Percentiles rank a stretch among this genome's conserved stretches.
Evolutionary conservation across 37 sponge, comb jelly and placozoan species (phyloP).

Genomic region (Diacarnus erythraeanus): DNA sequence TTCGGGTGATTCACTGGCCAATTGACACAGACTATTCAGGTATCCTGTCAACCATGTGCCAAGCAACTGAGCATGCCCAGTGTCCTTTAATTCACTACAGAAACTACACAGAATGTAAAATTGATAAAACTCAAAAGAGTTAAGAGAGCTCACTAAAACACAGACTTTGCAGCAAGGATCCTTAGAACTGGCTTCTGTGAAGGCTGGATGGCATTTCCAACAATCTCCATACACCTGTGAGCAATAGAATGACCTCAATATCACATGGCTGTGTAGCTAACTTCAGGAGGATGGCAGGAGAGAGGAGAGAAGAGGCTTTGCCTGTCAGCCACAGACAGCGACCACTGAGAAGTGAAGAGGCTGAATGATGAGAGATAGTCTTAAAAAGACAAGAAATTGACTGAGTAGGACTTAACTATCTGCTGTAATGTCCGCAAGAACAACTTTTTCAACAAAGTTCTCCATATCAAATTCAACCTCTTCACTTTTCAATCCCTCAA

Average conservation of each 20-base stretch:
- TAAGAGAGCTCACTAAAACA: constrained; percentile 15
- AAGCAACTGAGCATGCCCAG: constrained; percentile 22
- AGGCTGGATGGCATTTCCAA: constrained; percentile 39
- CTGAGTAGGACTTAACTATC: background rate
- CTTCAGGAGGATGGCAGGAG: constrained; percentile 27
- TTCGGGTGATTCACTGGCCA: constrained; percentile 38
- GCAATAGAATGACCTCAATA: background rate
- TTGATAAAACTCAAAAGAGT: background rate
- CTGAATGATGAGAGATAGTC: background rate
- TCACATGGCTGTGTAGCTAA: constrained; percentile 17
- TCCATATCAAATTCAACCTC: constrained; percentile 34
- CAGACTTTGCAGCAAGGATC: constrained; percentile 64
- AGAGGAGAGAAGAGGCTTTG: constrained; percentile 50
- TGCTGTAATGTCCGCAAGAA: constrained; percentile 34
- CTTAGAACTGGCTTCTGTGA: constrained; percentile 55
- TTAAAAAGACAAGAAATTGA: background rate
- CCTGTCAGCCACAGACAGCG: constrained; percentile 71
- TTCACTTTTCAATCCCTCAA: constrained; percentile 16
- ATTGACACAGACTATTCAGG: constrained; percentile 1
- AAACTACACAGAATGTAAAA: constrained; percentile 23
- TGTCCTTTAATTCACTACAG: constrained; percentile 37
- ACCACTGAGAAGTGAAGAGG: constrained; percentile 54
- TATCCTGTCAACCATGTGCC: constrained; percentile 18
- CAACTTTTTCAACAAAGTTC: constrained; percentile 26
- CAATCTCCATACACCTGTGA: constrained; percentile 33